Evolutionary conservation across 2,113 vertebrate genomes (phyloP).

Genomic region (Delphinus delphis): DNA sequence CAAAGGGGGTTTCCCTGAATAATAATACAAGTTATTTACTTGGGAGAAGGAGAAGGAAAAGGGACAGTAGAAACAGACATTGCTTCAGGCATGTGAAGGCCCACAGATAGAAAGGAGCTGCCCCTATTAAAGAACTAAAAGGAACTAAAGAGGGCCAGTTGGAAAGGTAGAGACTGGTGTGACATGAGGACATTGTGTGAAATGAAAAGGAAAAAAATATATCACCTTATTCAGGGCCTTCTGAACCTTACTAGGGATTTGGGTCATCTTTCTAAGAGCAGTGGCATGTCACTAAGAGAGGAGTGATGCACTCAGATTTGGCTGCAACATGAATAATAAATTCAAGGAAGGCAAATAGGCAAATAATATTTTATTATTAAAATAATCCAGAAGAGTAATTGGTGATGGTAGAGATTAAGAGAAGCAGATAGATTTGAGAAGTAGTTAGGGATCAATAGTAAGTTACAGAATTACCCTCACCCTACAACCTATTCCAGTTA

Average conservation of each 20-base stretch:
- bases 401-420: not conserved
- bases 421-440: not conserved
- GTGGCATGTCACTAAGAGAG: not conserved
- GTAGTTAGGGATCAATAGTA: not conserved
- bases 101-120: not conserved
- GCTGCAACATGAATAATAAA: not conserved
- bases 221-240: not conserved
- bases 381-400: not conserved
- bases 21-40: not conserved
- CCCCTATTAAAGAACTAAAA: not conserved
- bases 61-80: not conserved
- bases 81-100: not conserved
- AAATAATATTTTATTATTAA: slow-evolving; percentile 8
- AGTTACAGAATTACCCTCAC: not conserved
- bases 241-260: not conserved
- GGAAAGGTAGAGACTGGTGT: not conserved
- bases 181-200: not conserved
- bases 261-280: slow-evolving; percentile 5
- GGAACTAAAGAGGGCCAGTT: not conserved
- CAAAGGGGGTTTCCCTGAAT: not conserved
- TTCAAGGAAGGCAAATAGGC: not conserved
- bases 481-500: not conserved
- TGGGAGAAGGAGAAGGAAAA: not conserved
- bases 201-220: not conserved
- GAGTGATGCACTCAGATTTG: not conserved